phyloP scores from a whole-genome alignment of 2,888 invertebrate genomes.

The Trissolcus japonicus region DNA sequence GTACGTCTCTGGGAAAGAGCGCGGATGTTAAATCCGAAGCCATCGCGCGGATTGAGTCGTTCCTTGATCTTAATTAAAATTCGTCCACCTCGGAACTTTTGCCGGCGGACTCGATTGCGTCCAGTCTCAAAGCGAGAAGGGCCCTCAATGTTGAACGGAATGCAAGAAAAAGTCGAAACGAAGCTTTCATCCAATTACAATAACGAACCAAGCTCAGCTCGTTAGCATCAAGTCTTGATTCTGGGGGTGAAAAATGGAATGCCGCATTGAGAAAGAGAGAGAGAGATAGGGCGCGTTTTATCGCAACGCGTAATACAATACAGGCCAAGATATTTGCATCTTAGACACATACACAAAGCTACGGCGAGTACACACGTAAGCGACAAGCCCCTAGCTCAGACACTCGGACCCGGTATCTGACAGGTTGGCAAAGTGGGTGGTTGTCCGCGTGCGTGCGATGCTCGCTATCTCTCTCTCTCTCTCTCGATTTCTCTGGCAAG shows the following conservation, averaged over 20 bases:
- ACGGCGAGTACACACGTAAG: background rate
- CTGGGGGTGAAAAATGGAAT: slow-evolving; percentile 60
- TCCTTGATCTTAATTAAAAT: slow-evolving; percentile 32
- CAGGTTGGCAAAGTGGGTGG: slow-evolving; percentile 27
- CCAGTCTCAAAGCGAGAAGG: slow-evolving; percentile 15
- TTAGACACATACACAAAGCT: slow-evolving; percentile 28
- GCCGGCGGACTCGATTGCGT: slow-evolving; percentile 22
- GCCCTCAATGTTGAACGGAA: slow-evolving; percentile 32
- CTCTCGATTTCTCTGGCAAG: slow-evolving; percentile 20
- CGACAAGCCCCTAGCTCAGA: slow-evolving; percentile 16
- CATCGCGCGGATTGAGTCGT: no score
- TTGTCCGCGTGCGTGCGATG: slow-evolving; percentile 42
- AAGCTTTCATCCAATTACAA: slow-evolving; percentile 59
- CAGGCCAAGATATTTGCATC: slow-evolving; percentile 73
- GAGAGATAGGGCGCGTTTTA: slow-evolving; percentile 62
- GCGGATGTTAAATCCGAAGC: background rate
- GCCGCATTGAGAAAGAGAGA: slow-evolving; percentile 38
- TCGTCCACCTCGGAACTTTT: slow-evolving; percentile 27
- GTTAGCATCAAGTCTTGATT: slow-evolving; percentile 56
- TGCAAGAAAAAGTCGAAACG: slow-evolving; percentile 52
- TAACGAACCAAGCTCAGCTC: slow-evolving; percentile 60
- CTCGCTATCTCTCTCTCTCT: background rate
- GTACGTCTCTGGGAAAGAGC: no score
- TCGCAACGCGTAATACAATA: slow-evolving; percentile 73
- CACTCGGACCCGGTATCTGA: slow-evolving; percentile 38